Base-by-base conservation (phyloP, 2,797 vertebrate genomes). In the Gymnothorax reevesii region DNA sequence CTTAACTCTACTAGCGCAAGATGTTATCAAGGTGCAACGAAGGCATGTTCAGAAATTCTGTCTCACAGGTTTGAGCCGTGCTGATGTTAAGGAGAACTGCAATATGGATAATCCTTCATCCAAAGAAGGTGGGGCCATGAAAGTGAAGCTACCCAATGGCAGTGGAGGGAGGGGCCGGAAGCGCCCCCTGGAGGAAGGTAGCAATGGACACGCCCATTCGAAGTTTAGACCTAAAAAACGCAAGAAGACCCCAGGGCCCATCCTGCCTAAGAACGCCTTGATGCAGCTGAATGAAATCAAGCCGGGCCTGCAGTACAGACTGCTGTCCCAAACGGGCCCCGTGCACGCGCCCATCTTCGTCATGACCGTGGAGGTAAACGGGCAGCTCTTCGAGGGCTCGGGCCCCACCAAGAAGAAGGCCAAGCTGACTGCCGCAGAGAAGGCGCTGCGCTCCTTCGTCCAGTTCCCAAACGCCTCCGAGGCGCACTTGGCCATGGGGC, bases 321-420 rank as follows among this genome's bases (percentile, higher is more conserved):
- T 99, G 55, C 95, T 97, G 1, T 98, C 97, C 0, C 98, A 99
- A 93, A 97, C 96, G 0, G 98, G 98, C 7, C 98, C 98, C 0
- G 97, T 99, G 57, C 98, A 99, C 0, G 97, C 98, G 0, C 98
- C 98, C 0, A 93, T 97, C 25, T 99, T 99, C 0, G 94, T 97
- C 87, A 99, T 99, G 98, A 96, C 96, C 0, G 97, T 98, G 1
- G 97, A 99, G 89, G 98, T 99, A 88, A 98, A 99, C 0, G 98
- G 97, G 60, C 97, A 98, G 93, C 92, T 95, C 0, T 99, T 98
- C 0, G 96, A 98, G 87, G 98, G 98, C 1, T 96, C 96, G 0
- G 98, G 98, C 83, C 96, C 97, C 0, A 99, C 98, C 0, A 99
- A 99, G 91, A 99, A 99, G 94, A 99, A 99, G 82, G 98, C 98